A percentile compares a stretch with the other conserved stretches of the same genome.
These are phyloP conservation scores for Lasioglossum leucozonium DNA, from an alignment of 2,888 invertebrate species.

Conservation along the genomic window DNA sequence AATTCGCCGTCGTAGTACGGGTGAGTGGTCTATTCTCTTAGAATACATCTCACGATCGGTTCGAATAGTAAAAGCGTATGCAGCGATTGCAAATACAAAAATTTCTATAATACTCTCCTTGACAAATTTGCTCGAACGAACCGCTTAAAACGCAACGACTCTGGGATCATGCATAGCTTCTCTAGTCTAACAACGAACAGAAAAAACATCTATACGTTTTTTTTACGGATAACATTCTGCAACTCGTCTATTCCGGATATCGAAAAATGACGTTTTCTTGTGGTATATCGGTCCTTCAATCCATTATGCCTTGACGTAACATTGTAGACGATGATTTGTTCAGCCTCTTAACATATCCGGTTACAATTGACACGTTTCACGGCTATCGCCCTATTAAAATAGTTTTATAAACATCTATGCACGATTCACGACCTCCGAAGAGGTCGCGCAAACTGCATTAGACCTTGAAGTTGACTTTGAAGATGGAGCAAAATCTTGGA, in stretches of 20 bases:
- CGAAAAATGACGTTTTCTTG: slow-evolving; percentile 54
- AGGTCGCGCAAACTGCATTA: background rate
- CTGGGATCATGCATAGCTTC: slow-evolving; percentile 51
- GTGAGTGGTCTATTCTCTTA: slow-evolving; percentile 9
- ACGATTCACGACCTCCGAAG: slow-evolving; percentile 33
- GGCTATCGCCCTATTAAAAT: slow-evolving; percentile 67
- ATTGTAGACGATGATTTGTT: slow-evolving; percentile 45
- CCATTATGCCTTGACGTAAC: slow-evolving; percentile 37
- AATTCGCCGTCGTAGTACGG: slow-evolving; percentile 17
- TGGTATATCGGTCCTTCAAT: slow-evolving; percentile 7
- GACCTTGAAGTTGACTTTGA: background rate
- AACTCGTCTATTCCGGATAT: slow-evolving; percentile 41
- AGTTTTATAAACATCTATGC: slow-evolving; percentile 54
- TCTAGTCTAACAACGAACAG: slow-evolving; percentile 55
- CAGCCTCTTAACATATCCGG: slow-evolving; percentile 48
- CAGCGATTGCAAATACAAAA: slow-evolving; percentile 53
- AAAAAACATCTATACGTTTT: slow-evolving; percentile 56
- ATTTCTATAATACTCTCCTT: slow-evolving; percentile 55
- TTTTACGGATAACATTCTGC: slow-evolving; percentile 44
- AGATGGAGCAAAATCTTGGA: slow-evolving; percentile 42
- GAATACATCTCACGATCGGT: slow-evolving; percentile 4
- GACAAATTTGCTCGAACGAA: slow-evolving; percentile 52
- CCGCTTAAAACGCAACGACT: slow-evolving; percentile 39
- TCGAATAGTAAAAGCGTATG: slow-evolving; percentile 37
- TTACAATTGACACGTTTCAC: slow-evolving; percentile 67